Conservation (phyloP, 1,140 invertebrate species). For the Ectropis grisescens region DNA sequence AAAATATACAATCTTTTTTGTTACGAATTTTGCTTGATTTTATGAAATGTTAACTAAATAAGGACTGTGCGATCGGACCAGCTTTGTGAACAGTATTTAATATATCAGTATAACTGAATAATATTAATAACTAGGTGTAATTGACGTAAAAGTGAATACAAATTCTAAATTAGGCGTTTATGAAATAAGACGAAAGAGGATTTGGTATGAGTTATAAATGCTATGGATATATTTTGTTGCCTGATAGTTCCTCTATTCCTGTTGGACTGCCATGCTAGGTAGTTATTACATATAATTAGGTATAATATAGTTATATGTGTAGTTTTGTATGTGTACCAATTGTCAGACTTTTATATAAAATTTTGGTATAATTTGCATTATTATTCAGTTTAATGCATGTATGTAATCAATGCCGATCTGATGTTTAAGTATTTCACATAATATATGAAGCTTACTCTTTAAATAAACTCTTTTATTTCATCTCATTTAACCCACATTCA, state of each 20-base stretch:
- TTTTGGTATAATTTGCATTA: no score
- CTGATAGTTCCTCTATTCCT: constrained; percentile 11
- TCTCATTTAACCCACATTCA: not conserved
- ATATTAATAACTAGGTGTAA: constrained; percentile 1
- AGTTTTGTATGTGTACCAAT: no score
- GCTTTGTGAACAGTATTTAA: constrained; percentile 35
- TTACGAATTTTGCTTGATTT: constrained; percentile 41
- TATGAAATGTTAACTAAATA: constrained; percentile 36
- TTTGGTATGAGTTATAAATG: no score
- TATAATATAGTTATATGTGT: no score
- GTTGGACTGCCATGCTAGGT: constrained; percentile 4
- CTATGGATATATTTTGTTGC: constrained; percentile 3
- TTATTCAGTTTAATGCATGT: no score
- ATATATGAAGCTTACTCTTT: constrained; percentile 10
- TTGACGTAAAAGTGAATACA: constrained; percentile 7
- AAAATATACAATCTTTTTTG: constrained; percentile 10
- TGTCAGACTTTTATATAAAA: no score
- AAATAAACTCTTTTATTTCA: constrained; percentile 1
- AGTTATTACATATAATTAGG: no score
- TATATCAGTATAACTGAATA: constrained; percentile 41
- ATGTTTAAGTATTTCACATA: constrained; percentile 4
- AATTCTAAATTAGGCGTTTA: constrained; percentile 9
- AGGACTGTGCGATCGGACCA: constrained; percentile 50
- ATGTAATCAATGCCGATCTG: constrained; percentile 3
- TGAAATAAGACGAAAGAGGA: no score